Percentiles rank a stretch among this genome's conserved stretches.
Conservation (phyloP, 2,113 vertebrate genomes). For the Psilopsiagon aymara region DNA sequence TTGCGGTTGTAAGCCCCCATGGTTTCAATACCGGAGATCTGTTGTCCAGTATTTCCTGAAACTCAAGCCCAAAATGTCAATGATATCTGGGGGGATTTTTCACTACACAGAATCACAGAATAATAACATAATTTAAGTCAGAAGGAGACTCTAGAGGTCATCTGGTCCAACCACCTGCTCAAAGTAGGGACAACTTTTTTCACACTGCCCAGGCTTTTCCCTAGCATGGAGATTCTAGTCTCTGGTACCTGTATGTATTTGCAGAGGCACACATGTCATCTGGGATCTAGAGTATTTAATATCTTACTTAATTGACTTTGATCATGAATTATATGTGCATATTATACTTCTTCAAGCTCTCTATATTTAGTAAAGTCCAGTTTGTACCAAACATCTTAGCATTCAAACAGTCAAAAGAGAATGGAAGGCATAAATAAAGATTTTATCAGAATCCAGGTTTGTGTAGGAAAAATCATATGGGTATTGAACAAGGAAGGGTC, state of each 20-base stretch:
- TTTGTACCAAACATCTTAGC: neutral
- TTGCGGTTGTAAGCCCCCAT: neutral
- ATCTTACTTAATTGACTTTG: neutral
- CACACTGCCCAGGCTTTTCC: neutral
- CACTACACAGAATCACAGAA: neutral
- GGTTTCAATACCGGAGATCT: neutral
- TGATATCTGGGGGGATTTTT: neutral
- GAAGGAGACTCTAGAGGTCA: neutral
- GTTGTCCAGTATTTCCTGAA: neutral
- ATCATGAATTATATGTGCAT: neutral
- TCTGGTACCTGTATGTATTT: neutral
- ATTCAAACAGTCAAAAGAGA: neutral
- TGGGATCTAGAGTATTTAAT: neutral
- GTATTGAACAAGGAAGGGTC: neutral
- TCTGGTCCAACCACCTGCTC: neutral
- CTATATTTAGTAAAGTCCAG: neutral
- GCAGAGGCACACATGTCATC: neutral
- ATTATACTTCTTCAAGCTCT: neutral
- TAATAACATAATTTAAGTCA: neutral
- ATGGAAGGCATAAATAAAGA: neutral
- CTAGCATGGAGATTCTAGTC: neutral
- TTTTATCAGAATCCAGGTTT: neutral
- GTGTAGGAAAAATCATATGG: neutral
- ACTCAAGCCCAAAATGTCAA: neutral
- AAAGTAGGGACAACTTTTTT: neutral